Conservation (phyloP, 2,888 invertebrate genomes). For the Choreutis nemorana region DNA sequence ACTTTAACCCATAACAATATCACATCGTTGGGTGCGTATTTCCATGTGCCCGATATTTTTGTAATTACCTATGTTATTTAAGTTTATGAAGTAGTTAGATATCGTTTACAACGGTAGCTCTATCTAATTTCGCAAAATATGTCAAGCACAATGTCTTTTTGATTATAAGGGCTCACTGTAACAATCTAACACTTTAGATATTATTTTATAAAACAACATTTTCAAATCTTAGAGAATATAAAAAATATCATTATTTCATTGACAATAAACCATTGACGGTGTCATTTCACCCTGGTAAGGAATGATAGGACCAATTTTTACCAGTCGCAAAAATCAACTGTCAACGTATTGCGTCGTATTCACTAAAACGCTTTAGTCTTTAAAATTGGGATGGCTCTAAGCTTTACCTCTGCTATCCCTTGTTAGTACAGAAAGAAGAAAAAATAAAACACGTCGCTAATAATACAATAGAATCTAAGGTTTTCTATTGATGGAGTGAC, state of each 20-base stretch:
- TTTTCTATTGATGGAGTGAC: slow-evolving; percentile 35
- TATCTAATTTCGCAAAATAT: not conserved
- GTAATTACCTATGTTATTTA: too few species aligned
- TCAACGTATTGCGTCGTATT: slow-evolving; percentile 16
- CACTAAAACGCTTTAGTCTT: slow-evolving; percentile 38
- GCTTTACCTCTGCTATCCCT: slow-evolving; percentile 16
- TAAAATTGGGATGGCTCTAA: slow-evolving; percentile 7
- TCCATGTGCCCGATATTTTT: slow-evolving; percentile 54
- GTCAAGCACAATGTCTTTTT: not conserved
- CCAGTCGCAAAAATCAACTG: slow-evolving; percentile 53
- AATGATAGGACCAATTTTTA: slow-evolving; percentile 72
- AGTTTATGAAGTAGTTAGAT: slow-evolving; percentile 19
- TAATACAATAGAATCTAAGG: slow-evolving; percentile 29
- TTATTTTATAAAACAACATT: not conserved
- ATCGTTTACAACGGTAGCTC: not conserved
- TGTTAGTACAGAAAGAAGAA: slow-evolving; percentile 22
- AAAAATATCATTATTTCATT: slow-evolving; percentile 27
- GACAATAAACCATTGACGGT: slow-evolving; percentile 22
- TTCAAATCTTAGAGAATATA: slow-evolving; percentile 17
- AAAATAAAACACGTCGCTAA: slow-evolving; percentile 23
- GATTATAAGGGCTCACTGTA: not conserved
- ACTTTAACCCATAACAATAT: slow-evolving; percentile 59
- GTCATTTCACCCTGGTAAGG: slow-evolving; percentile 62
- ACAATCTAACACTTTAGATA: not conserved
- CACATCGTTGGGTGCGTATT: slow-evolving; percentile 58